Evolutionary conservation across 1,140 invertebrate species (phyloP).

Genomic region (Nomia melanderi): DNA sequence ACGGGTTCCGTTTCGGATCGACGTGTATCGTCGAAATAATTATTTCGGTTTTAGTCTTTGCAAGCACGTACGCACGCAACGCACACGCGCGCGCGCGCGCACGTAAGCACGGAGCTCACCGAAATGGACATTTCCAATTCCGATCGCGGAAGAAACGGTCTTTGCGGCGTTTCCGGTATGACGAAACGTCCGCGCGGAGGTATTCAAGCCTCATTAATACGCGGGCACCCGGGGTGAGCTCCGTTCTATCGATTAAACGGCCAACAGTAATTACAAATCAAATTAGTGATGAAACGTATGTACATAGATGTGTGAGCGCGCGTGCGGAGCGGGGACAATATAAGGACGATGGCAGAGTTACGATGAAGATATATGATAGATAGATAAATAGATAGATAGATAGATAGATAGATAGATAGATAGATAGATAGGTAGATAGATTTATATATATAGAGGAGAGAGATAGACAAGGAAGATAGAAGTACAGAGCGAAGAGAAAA

Average conservation of each 20-base stretch:
- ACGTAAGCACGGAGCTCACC: not conserved
- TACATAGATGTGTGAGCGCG: not conserved
- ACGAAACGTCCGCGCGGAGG: not conserved
- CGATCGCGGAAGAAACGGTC: not conserved
- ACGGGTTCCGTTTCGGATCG: no score
- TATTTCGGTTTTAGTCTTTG: not conserved
- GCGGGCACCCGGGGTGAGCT: conserved; percentile 1
- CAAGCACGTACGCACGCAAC: not conserved
- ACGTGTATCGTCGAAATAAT: not conserved
- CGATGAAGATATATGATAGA: not conserved
- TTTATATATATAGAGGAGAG: no score
- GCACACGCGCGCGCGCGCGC: no score
- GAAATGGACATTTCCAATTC: not conserved
- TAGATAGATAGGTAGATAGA: no score
- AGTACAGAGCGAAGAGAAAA: not conserved
- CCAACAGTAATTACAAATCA: conserved; percentile 43
- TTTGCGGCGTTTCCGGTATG: not conserved
- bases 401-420: not conserved
- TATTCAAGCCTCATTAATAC: conserved; percentile 24
- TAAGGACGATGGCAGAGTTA: not conserved
- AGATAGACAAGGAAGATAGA: not conserved
- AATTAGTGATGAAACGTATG: conserved; percentile 20
- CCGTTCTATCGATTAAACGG: conserved; percentile 29
- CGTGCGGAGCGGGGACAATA: not conserved
- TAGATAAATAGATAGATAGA: not conserved